Percentiles rank a stretch among this genome's conserved stretches.
Evolutionary conservation across 2,797 vertebrate genomes (phyloP).

Genomic region (Myotis vivesi): DNA sequence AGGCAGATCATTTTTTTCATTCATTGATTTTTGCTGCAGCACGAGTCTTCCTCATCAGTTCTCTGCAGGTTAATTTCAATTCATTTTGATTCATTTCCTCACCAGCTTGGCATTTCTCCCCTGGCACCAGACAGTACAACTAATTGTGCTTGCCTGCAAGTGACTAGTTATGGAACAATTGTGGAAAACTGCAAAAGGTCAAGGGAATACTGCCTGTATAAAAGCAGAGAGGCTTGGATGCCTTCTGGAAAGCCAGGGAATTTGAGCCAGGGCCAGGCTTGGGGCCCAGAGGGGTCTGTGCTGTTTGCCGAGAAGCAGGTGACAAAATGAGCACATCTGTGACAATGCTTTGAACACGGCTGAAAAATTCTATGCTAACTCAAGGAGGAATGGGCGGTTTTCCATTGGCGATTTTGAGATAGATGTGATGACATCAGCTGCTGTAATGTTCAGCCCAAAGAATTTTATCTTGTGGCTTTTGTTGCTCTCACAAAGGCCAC

Average conservation of each 20-base stretch:
- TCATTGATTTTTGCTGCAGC: conserved; percentile 55
- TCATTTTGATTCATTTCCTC: conserved; percentile 59
- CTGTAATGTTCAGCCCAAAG: neutral
- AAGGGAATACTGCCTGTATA: neutral
- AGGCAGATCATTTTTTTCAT: neutral
- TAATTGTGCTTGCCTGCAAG: conserved; percentile 41
- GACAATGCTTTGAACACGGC: neutral
- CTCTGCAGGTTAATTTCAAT: conserved; percentile 49
- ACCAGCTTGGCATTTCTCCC: conserved; percentile 23
- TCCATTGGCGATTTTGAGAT: neutral
- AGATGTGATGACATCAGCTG: neutral
- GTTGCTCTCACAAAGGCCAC: neutral
- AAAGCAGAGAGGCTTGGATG: neutral
- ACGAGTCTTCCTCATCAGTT: conserved; percentile 47
- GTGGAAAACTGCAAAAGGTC: conserved; percentile 21
- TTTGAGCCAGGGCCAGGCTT: neutral
- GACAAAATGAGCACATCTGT: neutral
- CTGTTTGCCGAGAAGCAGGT: neutral
- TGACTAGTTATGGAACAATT: neutral
- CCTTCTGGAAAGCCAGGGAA: conserved; percentile 28
- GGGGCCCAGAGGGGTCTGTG: neutral
- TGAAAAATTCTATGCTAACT: neutral
- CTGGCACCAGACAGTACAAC: neutral
- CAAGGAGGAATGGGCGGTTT: neutral
- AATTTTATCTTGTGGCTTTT: conserved; percentile 17